phyloP scores from a whole-genome alignment of 2,797 vertebrate species.

The Erithacus rubecula region DNA sequence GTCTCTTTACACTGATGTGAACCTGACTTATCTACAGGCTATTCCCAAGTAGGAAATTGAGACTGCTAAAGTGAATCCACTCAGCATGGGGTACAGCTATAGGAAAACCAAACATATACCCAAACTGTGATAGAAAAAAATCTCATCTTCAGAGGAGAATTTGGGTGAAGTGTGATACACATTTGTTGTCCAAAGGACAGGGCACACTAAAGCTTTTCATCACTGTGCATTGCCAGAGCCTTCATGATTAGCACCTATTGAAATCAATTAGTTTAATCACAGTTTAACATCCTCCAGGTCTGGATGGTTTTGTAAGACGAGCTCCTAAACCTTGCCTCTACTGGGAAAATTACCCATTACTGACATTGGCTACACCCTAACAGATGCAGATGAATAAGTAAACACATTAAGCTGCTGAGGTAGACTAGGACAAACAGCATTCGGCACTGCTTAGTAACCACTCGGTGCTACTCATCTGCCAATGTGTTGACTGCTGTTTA shows the following conservation, averaged over 20 bases:
- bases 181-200: neutral
- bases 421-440: constrained; percentile 51
- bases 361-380: constrained; percentile 57
- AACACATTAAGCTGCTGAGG: constrained; percentile 63
- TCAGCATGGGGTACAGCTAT: neutral
- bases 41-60: neutral
- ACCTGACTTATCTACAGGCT: neutral
- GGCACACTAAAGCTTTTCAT: neutral
- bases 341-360: constrained; percentile 45
- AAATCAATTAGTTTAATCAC: constrained; percentile 63
- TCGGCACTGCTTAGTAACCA: constrained; percentile 58
- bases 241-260: constrained; percentile 44
- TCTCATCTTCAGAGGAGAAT: neutral
- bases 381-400: constrained; percentile 71
- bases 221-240: neutral
- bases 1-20: neutral
- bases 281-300: constrained; percentile 21
- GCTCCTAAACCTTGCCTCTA: constrained; percentile 44
- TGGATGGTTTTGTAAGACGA: constrained; percentile 13
- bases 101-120: neutral
- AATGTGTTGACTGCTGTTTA: constrained; percentile 60
- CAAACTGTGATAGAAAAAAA: neutral
- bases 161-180: neutral
- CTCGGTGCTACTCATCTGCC: constrained; percentile 55
- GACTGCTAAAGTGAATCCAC: neutral